Evolutionary conservation across 2,797 vertebrate genomes (phyloP), one percentile per base, ranked within the genome.

Genomic region (Tinamus major): DNA sequence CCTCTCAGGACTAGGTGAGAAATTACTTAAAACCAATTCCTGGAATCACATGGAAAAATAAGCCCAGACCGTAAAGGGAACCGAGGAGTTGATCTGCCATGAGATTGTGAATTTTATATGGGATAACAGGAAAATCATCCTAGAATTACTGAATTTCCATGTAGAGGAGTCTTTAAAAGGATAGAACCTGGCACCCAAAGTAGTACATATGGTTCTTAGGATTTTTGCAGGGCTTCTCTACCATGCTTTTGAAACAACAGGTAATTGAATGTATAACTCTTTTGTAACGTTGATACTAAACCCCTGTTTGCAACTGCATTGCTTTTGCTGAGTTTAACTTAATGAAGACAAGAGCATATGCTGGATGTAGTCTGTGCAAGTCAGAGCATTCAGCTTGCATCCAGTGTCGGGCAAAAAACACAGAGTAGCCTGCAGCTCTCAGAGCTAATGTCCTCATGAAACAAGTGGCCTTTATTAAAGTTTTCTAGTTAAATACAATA

Each of bases 271-370:
- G 62, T 75, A 2, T 20, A 35, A 9, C 23, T 24, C 23, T 68
- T 87, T 85, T 39, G 14, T 49, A 78, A 58, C 58, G 80, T 23
- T 17, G 17, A 24, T 58, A 77, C 49, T 75, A 49, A 78, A 64
- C 62, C 0, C 0, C 58, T 88, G 21, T 85, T 71, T 68, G 58
- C 48, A 68, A 15, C 68, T 63, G 48, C 42, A 74, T 0, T 58
- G 41, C 37, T 86, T 14, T 83, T 48, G 49, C 27, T 71, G 49
- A 37, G 68, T 85, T 64, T 41, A 70, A 58, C 16, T 14, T 37
- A 65, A 35, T 33, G 62, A 33, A 68, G 63, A 56, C 0, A 7
- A 53, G 77, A 27, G 46, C 72, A 67, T 29, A 19, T 51, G 39
- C 64, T 39, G 79, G 44, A 27, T 3, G 2, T 55, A 42, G 69